Conservation (phyloP, 2,797 vertebrate genomes). For the Tenualosa ilisha region DNA sequence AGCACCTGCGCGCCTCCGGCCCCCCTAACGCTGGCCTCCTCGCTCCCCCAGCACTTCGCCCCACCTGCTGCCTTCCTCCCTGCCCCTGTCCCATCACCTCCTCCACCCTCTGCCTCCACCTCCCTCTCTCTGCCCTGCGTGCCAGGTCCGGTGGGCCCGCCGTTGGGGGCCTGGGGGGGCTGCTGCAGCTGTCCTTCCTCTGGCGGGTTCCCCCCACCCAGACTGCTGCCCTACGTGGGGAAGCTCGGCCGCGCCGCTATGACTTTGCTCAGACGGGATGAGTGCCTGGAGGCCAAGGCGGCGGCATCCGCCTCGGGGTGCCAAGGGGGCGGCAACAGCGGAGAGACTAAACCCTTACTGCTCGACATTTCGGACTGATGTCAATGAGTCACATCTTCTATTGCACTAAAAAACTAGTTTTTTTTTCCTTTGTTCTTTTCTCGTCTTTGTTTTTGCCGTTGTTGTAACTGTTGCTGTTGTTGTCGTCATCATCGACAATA, state of each 20-base stretch:
- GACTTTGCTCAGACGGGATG: slow-evolving; percentile 78
- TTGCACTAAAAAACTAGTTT: slow-evolving; percentile 76
- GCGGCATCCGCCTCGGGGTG: slow-evolving; percentile 76
- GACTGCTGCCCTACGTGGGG: slow-evolving; percentile 81
- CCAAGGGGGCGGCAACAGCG: slow-evolving; percentile 75
- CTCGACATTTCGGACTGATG: slow-evolving; percentile 52
- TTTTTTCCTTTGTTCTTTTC: slow-evolving; percentile 38
- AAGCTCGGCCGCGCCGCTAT: slow-evolving; percentile 84
- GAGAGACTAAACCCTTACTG: slow-evolving; percentile 56
- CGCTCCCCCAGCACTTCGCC: slow-evolving; percentile 32
- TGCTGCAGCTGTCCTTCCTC: slow-evolving; percentile 66
- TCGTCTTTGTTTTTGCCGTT: slow-evolving; percentile 39
- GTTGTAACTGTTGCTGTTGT: not conserved
- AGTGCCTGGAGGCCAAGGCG: slow-evolving; percentile 75
- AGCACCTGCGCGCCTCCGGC: slow-evolving; percentile 35
- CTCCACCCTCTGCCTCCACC: slow-evolving; percentile 54
- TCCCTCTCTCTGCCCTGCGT: slow-evolving; percentile 61
- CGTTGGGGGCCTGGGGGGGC: slow-evolving; percentile 69
- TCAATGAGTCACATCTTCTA: slow-evolving; percentile 54
- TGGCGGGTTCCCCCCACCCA: slow-evolving; percentile 57
- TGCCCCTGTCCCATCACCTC: slow-evolving; percentile 55
- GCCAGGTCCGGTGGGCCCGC: slow-evolving; percentile 54
- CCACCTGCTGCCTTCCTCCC: slow-evolving; percentile 53
- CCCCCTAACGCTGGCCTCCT: slow-evolving; percentile 45
- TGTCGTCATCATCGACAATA: not conserved